Evolutionary conservation across 2,113 vertebrate species (phyloP).

Genomic region (Podarcis cretensis): DNA sequence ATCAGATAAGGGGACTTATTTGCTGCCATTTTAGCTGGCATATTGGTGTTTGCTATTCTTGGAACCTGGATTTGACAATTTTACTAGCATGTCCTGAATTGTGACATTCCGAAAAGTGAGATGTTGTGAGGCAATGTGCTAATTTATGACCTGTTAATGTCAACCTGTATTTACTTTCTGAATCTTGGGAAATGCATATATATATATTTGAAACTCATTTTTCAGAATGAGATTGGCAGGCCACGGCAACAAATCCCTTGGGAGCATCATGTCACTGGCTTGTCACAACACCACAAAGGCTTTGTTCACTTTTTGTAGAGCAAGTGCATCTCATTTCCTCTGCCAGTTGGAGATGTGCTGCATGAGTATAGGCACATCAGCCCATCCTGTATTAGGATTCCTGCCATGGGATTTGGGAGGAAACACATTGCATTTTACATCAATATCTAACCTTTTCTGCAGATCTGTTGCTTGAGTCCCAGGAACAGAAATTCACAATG

Average conservation of each 20-base stretch:
- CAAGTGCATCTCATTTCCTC: neutral
- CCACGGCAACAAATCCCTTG: neutral
- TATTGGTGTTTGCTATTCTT: neutral
- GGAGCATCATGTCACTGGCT: neutral
- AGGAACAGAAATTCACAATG: neutral
- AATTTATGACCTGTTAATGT: slow-evolving; percentile 7
- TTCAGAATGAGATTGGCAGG: neutral
- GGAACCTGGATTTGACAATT: neutral
- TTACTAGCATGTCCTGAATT: neutral
- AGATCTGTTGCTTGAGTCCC: neutral
- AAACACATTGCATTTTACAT: neutral
- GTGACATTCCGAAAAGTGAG: slow-evolving; percentile 2
- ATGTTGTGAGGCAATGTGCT: neutral
- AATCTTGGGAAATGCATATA: neutral
- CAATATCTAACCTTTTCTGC: neutral
- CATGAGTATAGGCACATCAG: too few relatives aligned
- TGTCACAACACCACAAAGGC: neutral
- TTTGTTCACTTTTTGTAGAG: neutral
- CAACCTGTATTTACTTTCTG: neutral
- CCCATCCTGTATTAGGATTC: neutral
- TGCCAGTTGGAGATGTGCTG: neutral
- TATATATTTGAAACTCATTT: neutral
- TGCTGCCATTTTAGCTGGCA: neutral
- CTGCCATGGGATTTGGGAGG: neutral
- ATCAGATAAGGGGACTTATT: neutral